Base-by-base conservation (phyloP, 2,888 invertebrate species). In the Osmoderma eremita region DNA sequence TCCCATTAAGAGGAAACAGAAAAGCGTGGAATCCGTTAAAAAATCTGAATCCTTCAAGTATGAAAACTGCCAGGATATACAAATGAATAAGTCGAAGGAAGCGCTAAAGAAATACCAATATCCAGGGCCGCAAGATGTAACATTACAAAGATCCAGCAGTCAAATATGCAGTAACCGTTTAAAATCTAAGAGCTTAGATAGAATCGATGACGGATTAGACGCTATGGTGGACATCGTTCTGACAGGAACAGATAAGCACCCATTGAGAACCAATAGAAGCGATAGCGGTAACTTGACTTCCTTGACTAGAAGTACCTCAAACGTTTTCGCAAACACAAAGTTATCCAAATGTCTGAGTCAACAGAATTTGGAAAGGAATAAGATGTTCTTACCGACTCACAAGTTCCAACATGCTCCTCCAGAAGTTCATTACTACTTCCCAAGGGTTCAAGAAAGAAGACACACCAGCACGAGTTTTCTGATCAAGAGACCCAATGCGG, bases 171-270 rank as follows among this genome's bases (percentile, higher is more conserved):
- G 38, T 3, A 53, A 53, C 22, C 53, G 56, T 62, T 68, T 73
- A 1, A 81, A 80, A 71, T 80, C 92, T 0, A 93, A 93, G 81
- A 93, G 93, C 72, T 81, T 93, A 53, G 93, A 94, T 72, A 86
- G 92, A 66, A 90, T 93, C 45, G 92, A 92, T 76, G 88, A 80
- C 62, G 88, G 91, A 15, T 79, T 92, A 20, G 88, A 91, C 75
- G 86, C 90, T 0, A 88, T 91, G 86, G 88, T 91, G 0, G 88
- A 90, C 75, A 90, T 91, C 39, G 88, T 91, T 0, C 84, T 91
- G 70, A 85, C 88, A n/a, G 82, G 85, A 68, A 67, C 72, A 42
- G 66, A 69, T 13, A 67, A 62, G 30, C 3, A 36, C 1, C 56
- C 65, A 3, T 30, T 65, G 65, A 38, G 67, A 13, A 20, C 68